Evolutionary conservation across 2,888 invertebrate species (phyloP).

Genomic region (Drosophila subquinaria): DNA sequence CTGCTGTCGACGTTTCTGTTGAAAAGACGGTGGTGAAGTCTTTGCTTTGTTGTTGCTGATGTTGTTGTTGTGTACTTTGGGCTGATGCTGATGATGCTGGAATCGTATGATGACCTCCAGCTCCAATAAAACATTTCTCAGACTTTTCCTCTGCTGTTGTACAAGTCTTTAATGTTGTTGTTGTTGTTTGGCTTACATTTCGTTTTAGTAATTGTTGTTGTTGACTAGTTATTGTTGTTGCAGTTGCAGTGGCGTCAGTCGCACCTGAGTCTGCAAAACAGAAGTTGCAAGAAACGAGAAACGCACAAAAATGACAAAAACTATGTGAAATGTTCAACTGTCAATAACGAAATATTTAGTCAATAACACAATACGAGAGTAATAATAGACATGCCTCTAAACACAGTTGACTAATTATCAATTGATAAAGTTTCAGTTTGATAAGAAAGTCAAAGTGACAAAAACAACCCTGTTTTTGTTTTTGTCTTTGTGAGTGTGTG

Average conservation of each 20-base stretch:
- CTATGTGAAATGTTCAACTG: constrained; percentile 13
- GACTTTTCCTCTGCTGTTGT: constrained; percentile 79
- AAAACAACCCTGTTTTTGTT: background rate
- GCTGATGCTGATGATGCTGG: constrained; percentile 50
- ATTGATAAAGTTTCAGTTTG: constrained; percentile 27
- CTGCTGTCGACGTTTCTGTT: constrained; percentile 67
- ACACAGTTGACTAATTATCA: constrained; percentile 27
- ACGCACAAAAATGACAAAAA: background rate
- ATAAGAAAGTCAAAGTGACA: constrained; percentile 18
- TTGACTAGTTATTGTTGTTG: constrained; percentile 70
- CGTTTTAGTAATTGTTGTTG: constrained; percentile 55
- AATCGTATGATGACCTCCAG: constrained; percentile 83
- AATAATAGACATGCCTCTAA: constrained; percentile 15
- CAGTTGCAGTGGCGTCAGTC: constrained; percentile 49
- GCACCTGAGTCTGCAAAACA: constrained; percentile 58
- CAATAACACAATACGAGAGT: constrained; percentile 1
- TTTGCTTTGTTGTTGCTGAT: constrained; percentile 52
- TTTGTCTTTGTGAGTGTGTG: background rate
- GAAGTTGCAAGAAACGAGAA: constrained; percentile 11
- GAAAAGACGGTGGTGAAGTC: constrained; percentile 62
- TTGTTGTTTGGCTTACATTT: constrained; percentile 68
- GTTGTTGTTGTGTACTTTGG: constrained; percentile 53
- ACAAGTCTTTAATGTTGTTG: constrained; percentile 51
- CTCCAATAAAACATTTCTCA: constrained; percentile 82
- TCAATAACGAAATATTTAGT: constrained; percentile 12